Conservation (phyloP, 1,140 invertebrate species). For the Listronotus oregonensis region DNA sequence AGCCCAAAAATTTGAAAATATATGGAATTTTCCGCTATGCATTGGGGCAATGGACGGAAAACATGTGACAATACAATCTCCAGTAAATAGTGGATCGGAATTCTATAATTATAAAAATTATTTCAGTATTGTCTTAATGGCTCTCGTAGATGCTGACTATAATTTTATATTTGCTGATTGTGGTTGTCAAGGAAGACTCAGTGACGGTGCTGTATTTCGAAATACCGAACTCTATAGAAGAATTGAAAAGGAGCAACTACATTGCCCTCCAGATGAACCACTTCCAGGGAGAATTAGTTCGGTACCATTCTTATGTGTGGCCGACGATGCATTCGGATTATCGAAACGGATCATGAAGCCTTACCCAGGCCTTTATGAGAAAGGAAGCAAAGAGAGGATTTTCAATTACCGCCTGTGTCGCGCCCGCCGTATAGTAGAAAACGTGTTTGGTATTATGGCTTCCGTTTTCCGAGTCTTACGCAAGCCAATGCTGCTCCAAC, state of each 20-base stretch:
- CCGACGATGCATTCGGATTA: too few relatives aligned
- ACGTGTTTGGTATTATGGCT: too few relatives aligned
- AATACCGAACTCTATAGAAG: conserved; percentile 36
- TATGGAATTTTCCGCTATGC: conserved; percentile 53
- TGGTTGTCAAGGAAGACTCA: conserved; percentile 54
- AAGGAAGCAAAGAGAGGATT: too few relatives aligned
- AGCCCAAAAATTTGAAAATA: background rate
- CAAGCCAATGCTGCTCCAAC: too few relatives aligned
- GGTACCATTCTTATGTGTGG: too few relatives aligned
- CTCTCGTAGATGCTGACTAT: conserved; percentile 58
- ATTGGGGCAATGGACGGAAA: conserved; percentile 60
- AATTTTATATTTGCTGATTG: conserved; percentile 56
- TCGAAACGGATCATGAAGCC: too few relatives aligned
- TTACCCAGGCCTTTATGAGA: too few relatives aligned
- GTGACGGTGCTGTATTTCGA: conserved; percentile 52
- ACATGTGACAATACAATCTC: conserved; percentile 56
- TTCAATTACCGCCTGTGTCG: too few relatives aligned
- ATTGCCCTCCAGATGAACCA: too few relatives aligned
- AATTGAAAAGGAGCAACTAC: background rate
- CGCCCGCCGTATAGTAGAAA: too few relatives aligned
- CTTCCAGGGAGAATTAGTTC: too few relatives aligned
- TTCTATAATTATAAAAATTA: conserved; percentile 61
- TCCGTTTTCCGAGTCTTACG: too few relatives aligned
- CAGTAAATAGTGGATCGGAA: conserved; percentile 52
- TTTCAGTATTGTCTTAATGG: conserved; percentile 60